Percentiles rank a stretch among this genome's conserved stretches.
Conservation (phyloP, 1,140 invertebrate genomes). For the Hypsibius dujardini region DNA sequence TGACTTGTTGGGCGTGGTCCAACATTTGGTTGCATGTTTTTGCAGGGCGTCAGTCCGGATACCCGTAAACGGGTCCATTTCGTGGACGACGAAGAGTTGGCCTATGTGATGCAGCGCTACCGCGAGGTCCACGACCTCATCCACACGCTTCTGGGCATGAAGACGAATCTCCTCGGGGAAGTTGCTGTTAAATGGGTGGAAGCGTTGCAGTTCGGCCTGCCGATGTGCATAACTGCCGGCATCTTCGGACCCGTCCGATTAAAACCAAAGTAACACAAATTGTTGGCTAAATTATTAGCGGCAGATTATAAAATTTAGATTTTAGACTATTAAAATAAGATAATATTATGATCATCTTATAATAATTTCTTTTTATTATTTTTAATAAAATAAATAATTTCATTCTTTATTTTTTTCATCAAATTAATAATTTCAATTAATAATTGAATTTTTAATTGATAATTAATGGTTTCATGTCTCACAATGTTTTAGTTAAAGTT, state of each 20-base stretch:
- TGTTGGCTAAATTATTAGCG: conserved; percentile 17
- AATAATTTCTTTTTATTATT: neutral
- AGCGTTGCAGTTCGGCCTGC: conserved; percentile 67
- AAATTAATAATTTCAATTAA: neutral
- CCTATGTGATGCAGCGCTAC: conserved; percentile 91
- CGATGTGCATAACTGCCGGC: conserved; percentile 71
- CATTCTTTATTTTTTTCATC: conserved; percentile 11
- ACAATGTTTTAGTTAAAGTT: too few relatives aligned
- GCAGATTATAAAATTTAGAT: neutral
- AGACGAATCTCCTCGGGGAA: conserved; percentile 85
- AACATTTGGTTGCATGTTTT: conserved; percentile 21
- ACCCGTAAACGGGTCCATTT: conserved; percentile 69
- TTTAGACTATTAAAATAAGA: conserved; percentile 10
- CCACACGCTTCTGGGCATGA: conserved; percentile 74
- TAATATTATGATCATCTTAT: conserved; percentile 8
- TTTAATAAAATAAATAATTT: neutral
- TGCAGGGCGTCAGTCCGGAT: conserved; percentile 75
- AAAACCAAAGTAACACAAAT: conserved; percentile 47
- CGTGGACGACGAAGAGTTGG: conserved; percentile 68
- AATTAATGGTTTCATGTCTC: conserved; percentile 18
- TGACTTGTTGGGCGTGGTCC: too few relatives aligned
- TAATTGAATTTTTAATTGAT: neutral
- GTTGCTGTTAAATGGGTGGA: conserved; percentile 94
- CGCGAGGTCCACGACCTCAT: conserved; percentile 87
- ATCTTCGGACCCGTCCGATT: conserved; percentile 66